These are phyloP conservation scores for Apodemia mormo DNA, from an alignment of 2,888 invertebrate genomes.

Conservation along the genomic window DNA sequence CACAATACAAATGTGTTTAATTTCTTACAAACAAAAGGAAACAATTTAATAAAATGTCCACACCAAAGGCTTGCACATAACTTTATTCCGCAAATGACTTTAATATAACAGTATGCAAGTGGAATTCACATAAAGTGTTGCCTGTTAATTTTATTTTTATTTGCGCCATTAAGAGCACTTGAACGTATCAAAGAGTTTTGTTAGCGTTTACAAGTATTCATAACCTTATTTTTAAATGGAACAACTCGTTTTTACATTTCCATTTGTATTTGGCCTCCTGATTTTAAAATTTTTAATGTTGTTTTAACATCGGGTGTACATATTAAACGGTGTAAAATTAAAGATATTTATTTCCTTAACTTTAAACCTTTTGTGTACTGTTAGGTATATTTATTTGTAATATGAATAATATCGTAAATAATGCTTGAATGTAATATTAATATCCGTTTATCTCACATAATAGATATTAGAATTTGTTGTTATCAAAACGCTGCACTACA, in stretches of 20 bases:
- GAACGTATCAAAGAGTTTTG: conserved; percentile 13
- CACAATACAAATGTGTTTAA: background rate
- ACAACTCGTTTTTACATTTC: background rate
- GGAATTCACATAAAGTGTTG: conserved; percentile 5
- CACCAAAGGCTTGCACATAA: conserved; percentile 4
- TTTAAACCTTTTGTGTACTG: too few relatives aligned
- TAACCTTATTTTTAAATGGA: conserved; percentile 13
- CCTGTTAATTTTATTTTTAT: conserved; percentile 14
- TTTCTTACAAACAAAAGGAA: conserved; percentile 10
- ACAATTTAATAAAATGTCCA: background rate
- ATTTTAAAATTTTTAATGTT: background rate
- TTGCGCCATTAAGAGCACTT: conserved; percentile 16
- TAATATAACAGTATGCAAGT: conserved; percentile 7
- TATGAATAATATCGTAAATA: too few relatives aligned
- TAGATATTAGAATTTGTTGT: too few relatives aligned
- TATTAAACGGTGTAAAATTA: too few relatives aligned
- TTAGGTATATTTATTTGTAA: too few relatives aligned
- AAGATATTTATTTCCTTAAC: too few relatives aligned
- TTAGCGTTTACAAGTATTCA: conserved; percentile 9
- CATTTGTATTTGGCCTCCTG: background rate
- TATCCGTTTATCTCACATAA: too few relatives aligned
- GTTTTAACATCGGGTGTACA: background rate
- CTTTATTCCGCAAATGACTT: conserved; percentile 10
- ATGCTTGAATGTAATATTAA: too few relatives aligned
- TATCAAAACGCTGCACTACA: too few relatives aligned